phyloP scores from a whole-genome alignment of 2,113 vertebrate genomes.

The Trochalopteron elliotii region DNA sequence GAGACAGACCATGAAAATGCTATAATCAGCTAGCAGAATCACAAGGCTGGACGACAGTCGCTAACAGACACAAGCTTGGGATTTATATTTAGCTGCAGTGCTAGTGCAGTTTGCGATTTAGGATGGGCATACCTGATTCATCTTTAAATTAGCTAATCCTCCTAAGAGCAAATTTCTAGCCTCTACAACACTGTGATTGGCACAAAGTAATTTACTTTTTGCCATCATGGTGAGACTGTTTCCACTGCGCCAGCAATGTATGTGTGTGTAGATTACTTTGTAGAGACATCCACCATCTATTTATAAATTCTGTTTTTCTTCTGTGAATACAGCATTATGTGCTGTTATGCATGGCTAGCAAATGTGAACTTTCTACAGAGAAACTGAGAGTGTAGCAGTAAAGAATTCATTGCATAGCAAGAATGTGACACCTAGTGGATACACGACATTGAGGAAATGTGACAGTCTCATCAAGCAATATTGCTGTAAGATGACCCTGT shows the following conservation, averaged over 20 bases:
- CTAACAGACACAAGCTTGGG: not conserved
- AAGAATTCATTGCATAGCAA: slow-evolving; percentile 6
- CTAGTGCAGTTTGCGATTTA: not conserved
- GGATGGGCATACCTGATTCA: not conserved
- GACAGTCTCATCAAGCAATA: not conserved
- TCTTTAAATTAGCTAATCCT: not conserved
- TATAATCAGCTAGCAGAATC: not conserved
- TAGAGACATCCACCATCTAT: not conserved
- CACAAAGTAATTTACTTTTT: not conserved
- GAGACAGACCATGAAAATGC: not conserved
- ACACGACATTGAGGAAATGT: not conserved
- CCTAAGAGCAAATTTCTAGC: not conserved
- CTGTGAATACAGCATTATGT: not conserved
- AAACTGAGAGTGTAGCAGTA: not conserved
- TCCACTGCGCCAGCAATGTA: not conserved
- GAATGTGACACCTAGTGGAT: slow-evolving; percentile 64
- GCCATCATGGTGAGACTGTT: not conserved
- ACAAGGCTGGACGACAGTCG: not conserved
- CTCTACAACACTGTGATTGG: not conserved
- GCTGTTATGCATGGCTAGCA: not conserved
- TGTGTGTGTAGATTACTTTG: not conserved
- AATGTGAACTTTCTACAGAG: not conserved
- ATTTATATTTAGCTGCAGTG: not conserved
- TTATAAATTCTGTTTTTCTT: not conserved
- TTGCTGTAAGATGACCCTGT: not conserved